Base-by-base conservation (phyloP, 2,888 invertebrate species). In the Oligia latruncula region DNA sequence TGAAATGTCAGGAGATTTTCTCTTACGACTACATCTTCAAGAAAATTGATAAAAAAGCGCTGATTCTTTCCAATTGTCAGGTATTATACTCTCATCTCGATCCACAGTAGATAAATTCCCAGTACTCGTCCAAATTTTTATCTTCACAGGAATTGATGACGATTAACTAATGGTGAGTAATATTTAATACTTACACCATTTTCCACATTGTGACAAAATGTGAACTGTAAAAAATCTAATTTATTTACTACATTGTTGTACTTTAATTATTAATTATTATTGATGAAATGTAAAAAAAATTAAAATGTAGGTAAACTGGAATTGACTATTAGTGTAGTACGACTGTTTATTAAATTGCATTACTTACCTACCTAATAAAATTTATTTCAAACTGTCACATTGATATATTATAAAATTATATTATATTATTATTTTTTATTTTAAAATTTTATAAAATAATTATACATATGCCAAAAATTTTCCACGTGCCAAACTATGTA, bases 151-250 rank as follows among this genome's bases (percentile, higher is more conserved):
- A 97, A 97, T 97, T 96, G 97, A 96, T 94, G 93, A 95, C 83
- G 88, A 91, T 92, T 93, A 92, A 93, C 72, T 93, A 92, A 92
- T 91, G 93, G 90, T 92, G 94, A 94, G 91, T 94, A 92, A 92
- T 92, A 92, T 87, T 92, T 92, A 92, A 92, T 91, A 91, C 90
- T 92, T 91, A 93, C 90, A 91, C 92, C 92, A 92, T 93, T 92
- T 93, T 92, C 96, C 95, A 95, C 91, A 93, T 96, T 97, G 97
- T 97, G 96, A 96, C 97, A 96, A 97, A 97, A 96, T 97, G 96
- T 95, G 91, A 93, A 88, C 85, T 89, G 79, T 77, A 82, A 78
- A 70, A 83, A 86, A 88, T 78, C 43, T 46, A 58, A 83, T 84
- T 89, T 77, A 83, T 76, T 73, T 74, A 71, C 60, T 23, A 79